phyloP scores from a whole-genome alignment of 2,888 invertebrate genomes.

The Arrhopalites spinosus region DNA sequence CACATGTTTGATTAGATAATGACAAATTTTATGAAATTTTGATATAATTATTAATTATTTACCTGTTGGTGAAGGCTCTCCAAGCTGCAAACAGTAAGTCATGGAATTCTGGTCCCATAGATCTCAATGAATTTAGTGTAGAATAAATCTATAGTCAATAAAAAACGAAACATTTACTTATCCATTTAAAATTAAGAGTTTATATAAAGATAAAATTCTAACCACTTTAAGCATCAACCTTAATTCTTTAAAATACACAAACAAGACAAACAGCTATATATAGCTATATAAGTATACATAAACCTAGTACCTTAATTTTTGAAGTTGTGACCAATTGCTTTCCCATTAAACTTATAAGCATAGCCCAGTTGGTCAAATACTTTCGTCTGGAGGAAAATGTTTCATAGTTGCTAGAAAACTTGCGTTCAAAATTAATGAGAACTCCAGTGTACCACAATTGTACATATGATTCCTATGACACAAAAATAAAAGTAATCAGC shows the following conservation, averaged over 20 bases:
- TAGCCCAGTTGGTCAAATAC: constrained; percentile 18
- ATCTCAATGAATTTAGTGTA: constrained; percentile 42
- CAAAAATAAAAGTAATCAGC: not conserved
- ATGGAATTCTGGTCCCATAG: constrained; percentile 39
- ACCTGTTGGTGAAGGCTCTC: constrained; percentile 44
- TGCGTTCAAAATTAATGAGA: constrained; percentile 20
- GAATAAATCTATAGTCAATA: constrained; percentile 44
- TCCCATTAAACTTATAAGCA: constrained; percentile 25
- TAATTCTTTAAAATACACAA: no score
- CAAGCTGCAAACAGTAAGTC: constrained; percentile 42
- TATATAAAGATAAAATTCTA: not conserved
- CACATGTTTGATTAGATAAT: not conserved
- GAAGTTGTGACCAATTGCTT: constrained; percentile 8
- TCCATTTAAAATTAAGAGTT: not conserved
- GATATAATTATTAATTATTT: constrained; percentile 11
- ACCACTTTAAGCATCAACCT: not conserved
- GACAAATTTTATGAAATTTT: not conserved
- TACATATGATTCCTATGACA: constrained; percentile 9
- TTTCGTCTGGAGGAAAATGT: constrained; percentile 15
- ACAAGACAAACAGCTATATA: no score
- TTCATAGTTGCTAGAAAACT: constrained; percentile 11
- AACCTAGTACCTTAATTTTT: constrained; percentile 26
- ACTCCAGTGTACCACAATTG: constrained; percentile 15
- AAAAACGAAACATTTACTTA: not conserved
- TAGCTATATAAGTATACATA: not conserved